Conservation (phyloP, 37 sponge, comb jelly and placozoan species). For the Ianthella basta region DNA sequence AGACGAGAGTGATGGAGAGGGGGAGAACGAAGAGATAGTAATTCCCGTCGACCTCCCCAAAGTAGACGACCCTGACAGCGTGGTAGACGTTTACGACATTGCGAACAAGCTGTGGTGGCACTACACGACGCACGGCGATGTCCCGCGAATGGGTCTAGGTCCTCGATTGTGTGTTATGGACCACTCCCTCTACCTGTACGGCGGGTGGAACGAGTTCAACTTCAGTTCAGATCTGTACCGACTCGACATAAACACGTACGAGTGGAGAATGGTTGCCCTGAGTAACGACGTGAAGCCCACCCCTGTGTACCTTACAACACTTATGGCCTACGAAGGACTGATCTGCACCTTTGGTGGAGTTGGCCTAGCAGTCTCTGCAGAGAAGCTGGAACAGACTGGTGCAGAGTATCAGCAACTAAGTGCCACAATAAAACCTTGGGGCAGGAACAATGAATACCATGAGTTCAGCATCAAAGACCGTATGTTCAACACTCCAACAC, state of each 20-base stretch:
- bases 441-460: constrained; percentile 73
- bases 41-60: constrained; percentile 27
- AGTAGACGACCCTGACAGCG: neutral
- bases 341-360: constrained; percentile 68
- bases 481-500: no score
- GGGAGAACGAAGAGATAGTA: neutral
- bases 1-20: constrained; percentile 22
- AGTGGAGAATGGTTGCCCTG: constrained; percentile 42
- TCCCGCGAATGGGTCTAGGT: constrained; percentile 52
- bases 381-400: constrained; percentile 46
- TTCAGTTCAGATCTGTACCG: constrained; percentile 59
- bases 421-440: constrained; percentile 20
- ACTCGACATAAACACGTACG: constrained; percentile 27
- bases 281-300: constrained; percentile 38
- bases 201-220: constrained; percentile 53
- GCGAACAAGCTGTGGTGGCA: constrained; percentile 31
- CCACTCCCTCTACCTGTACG: constrained; percentile 43
- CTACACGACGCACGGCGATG: constrained; percentile 42
- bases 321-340: constrained; percentile 30
- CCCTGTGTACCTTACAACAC: constrained; percentile 50
- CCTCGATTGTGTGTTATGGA: constrained; percentile 24
- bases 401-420: constrained; percentile 25
- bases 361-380: constrained; percentile 15
- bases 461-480: constrained; percentile 62
- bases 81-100: constrained; percentile 61